Percentiles rank a stretch among this genome's conserved stretches.
phyloP scores from a whole-genome alignment of 2,797 vertebrate species.

The Acanthurus leucopareius region DNA sequence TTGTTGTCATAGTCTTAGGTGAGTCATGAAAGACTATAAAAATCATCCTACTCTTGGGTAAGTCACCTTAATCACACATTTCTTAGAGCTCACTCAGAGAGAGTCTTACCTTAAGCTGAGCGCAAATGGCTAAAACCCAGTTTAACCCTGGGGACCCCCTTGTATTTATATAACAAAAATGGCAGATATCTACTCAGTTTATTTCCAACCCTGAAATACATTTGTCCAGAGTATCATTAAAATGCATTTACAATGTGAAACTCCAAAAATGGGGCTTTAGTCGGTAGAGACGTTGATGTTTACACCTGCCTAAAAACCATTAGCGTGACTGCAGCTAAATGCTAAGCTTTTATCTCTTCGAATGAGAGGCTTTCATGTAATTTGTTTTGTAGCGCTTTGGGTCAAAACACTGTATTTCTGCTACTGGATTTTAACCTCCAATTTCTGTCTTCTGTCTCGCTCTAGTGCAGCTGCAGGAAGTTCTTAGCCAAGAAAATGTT shows the following conservation, averaged over 20 bases:
- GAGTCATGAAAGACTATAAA: background rate
- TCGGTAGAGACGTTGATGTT: slow-evolving; percentile 16
- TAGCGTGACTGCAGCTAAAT: background rate
- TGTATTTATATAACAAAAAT: background rate
- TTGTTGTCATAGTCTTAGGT: background rate
- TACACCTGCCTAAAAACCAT: background rate
- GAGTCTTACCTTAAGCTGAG: slow-evolving; percentile 8
- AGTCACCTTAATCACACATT: slow-evolving; percentile 9
- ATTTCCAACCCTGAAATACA: background rate
- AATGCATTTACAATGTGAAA: background rate
- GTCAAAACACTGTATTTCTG: slow-evolving; percentile 7
- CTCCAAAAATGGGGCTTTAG: background rate
- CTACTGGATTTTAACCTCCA: background rate
- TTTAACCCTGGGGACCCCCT: slow-evolving; percentile 5
- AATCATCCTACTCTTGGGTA: background rate
- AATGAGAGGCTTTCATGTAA: background rate
- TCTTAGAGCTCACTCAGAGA: slow-evolving; percentile 11
- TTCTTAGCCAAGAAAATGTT: slow-evolving; percentile 2
- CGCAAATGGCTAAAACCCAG: slow-evolving; percentile 3
- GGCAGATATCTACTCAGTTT: background rate
- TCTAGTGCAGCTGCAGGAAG: background rate
- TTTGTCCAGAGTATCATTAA: background rate
- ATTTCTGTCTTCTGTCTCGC: background rate
- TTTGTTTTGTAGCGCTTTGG: background rate
- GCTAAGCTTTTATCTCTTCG: background rate